A percentile compares a stretch with the other conserved stretches of the same genome.
Conservation (phyloP, 2,113 vertebrate species). For the Tychaedon coryphoeus region DNA sequence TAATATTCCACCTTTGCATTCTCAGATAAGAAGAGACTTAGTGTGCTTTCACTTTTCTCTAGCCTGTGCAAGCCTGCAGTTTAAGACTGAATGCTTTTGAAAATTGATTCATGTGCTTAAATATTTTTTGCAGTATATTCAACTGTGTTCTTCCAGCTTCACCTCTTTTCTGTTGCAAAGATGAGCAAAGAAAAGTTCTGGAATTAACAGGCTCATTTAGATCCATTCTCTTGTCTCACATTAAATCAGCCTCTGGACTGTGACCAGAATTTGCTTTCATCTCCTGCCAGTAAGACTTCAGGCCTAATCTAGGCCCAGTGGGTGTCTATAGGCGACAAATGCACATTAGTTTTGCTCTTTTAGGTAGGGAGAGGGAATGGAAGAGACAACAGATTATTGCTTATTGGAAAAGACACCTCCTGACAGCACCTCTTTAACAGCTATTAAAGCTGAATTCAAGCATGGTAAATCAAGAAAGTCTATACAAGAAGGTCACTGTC, state of each 20-base stretch:
- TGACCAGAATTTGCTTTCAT: constrained; percentile 22
- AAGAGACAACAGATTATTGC: background rate
- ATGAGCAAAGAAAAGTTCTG: background rate
- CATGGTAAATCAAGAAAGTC: background rate
- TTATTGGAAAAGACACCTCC: background rate
- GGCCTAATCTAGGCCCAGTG: background rate
- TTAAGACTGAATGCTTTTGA: background rate
- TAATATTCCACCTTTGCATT: background rate
- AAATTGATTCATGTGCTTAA: background rate
- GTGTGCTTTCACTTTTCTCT: background rate
- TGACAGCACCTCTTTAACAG: background rate
- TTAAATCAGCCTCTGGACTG: constrained; percentile 5
- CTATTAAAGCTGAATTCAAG: background rate
- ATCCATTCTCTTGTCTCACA: background rate
- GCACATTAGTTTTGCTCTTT: background rate
- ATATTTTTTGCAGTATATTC: background rate
- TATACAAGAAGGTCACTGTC: background rate
- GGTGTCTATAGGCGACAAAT: background rate
- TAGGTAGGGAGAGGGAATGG: background rate
- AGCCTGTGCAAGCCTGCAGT: background rate
- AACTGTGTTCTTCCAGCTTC: background rate
- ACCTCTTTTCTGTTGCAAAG: background rate
- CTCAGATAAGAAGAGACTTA: background rate
- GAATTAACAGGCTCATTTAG: background rate
- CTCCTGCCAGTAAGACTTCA: background rate